These are phyloP conservation scores for Oscheius sp. DNA, from an alignment of 2,888 invertebrate genomes.

Conservation along the genomic window DNA sequence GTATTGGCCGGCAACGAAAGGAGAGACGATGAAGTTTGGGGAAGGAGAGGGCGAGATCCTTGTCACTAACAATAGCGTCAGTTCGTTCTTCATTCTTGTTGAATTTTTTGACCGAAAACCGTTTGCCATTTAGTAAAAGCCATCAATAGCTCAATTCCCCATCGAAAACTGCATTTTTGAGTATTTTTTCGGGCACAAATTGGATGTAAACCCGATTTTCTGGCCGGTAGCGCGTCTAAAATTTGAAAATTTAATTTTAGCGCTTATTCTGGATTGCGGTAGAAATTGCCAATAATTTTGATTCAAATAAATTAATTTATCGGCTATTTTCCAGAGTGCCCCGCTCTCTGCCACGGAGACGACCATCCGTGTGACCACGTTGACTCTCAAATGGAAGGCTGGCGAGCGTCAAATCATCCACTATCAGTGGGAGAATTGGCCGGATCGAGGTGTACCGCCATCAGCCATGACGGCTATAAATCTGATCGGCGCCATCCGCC, in stretches of 20 bases:
- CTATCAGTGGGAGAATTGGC: constrained; percentile 61
- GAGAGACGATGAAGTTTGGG: constrained; percentile 40
- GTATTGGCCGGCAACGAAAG: constrained; percentile 42
- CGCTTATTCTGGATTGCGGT: too few relatives aligned
- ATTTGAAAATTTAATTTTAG: too few relatives aligned
- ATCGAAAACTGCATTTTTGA: too few relatives aligned
- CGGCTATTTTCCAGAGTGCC: not conserved
- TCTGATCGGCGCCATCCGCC: constrained; percentile 46
- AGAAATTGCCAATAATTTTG: too few relatives aligned
- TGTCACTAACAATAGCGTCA: constrained; percentile 35
- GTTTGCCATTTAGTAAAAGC: too few relatives aligned
- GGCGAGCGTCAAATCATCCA: constrained; percentile 40
- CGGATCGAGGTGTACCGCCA: constrained; percentile 52
- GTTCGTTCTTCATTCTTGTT: not conserved
- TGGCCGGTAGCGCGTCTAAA: too few relatives aligned
- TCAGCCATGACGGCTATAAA: constrained; percentile 41
- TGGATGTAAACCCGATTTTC: too few relatives aligned
- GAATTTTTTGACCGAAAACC: too few relatives aligned
- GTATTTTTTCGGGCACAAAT: too few relatives aligned
- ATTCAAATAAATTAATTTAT: too few relatives aligned
- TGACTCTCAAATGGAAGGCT: constrained; percentile 41
- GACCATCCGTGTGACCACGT: constrained; percentile 36
- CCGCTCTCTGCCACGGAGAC: constrained; percentile 24
- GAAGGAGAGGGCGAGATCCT: constrained; percentile 37
- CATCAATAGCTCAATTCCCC: too few relatives aligned